Evolutionary conservation across 2,888 invertebrate species (phyloP).

Genomic region (Neocrepidodera transversa): DNA sequence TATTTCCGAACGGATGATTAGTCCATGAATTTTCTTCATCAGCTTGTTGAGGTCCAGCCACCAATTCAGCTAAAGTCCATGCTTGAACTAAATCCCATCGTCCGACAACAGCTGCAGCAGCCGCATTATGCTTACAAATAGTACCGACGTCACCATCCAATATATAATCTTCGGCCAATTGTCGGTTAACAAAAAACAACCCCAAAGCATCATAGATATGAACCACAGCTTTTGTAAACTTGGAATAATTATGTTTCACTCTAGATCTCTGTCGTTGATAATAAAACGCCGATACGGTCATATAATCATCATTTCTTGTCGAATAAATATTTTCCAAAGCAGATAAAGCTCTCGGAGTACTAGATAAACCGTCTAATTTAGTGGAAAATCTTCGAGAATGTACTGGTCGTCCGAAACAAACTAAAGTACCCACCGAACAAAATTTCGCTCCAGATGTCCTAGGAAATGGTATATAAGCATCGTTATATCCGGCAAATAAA

Average conservation of each 20-base stretch:
- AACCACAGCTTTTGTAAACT: constrained; percentile 67
- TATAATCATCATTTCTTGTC: constrained; percentile 53
- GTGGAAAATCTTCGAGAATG: constrained; percentile 70
- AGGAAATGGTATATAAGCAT: constrained; percentile 92
- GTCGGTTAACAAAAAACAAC: constrained; percentile 80
- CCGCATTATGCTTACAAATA: constrained; percentile 83
- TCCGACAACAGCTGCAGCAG: constrained; percentile 75
- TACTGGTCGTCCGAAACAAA: constrained; percentile 82
- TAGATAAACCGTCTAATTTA: constrained; percentile 77
- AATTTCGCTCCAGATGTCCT: constrained; percentile 93
- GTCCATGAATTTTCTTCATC: constrained; percentile 80
- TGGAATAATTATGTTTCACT: constrained; percentile 52
- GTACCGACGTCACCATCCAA: constrained; percentile 66
- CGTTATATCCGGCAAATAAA: constrained; percentile 63
- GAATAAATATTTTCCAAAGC: constrained; percentile 66
- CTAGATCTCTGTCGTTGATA: constrained; percentile 64
- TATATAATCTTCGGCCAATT: constrained; percentile 84
- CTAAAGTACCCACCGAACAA: constrained; percentile 84
- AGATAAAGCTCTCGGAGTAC: constrained; percentile 81
- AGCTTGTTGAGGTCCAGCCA: constrained; percentile 61
- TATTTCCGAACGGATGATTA: constrained; percentile 85
- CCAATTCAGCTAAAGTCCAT: constrained; percentile 83
- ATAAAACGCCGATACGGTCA: constrained; percentile 76
- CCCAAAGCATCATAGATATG: constrained; percentile 76
- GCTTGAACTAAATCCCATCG: constrained; percentile 85